Percentiles rank a stretch among this genome's conserved stretches.
Evolutionary conservation across 2,888 invertebrate species (phyloP).

Genomic region (Drosophila macrospina): DNA sequence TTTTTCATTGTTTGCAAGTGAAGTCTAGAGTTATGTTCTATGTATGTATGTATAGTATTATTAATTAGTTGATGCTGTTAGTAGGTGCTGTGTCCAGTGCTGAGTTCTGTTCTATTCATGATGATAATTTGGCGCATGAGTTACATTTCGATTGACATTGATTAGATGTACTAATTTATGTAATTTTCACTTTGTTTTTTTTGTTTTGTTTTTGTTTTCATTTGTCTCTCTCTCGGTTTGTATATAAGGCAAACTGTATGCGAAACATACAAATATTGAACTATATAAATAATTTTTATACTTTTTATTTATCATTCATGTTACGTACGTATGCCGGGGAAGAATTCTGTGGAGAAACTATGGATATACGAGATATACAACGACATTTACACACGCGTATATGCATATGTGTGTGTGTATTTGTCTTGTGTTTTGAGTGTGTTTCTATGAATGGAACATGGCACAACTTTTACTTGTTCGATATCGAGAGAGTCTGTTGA

Average conservation of each 20-base stretch:
- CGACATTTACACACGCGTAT: neutral
- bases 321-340: constrained; percentile 67
- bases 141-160: constrained; percentile 69
- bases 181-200: constrained; percentile 20
- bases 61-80: constrained; percentile 33
- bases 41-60: constrained; percentile 10
- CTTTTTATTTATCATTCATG: constrained; percentile 2
- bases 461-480: constrained; percentile 61
- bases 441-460: constrained; percentile 58
- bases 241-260: constrained; percentile 79
- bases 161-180: constrained; percentile 48
- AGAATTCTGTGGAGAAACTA: constrained; percentile 65
- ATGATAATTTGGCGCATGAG: constrained; percentile 76
- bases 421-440: too few relatives aligned
- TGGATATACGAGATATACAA: constrained; percentile 22
- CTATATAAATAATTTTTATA: constrained; percentile 71
- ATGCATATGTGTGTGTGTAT: constrained; percentile 11
- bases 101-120: constrained; percentile 38
- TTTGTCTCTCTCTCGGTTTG: constrained; percentile 62
- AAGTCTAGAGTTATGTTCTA: constrained; percentile 43
- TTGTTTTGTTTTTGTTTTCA: constrained; percentile 23
- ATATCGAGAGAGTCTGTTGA: constrained; percentile 61
- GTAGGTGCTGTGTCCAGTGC: constrained; percentile 53
- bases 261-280: constrained; percentile 75
- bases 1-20: constrained; percentile 13